Base-by-base conservation (phyloP, 2,113 vertebrate species). In the Sporophila hypoxantha region DNA sequence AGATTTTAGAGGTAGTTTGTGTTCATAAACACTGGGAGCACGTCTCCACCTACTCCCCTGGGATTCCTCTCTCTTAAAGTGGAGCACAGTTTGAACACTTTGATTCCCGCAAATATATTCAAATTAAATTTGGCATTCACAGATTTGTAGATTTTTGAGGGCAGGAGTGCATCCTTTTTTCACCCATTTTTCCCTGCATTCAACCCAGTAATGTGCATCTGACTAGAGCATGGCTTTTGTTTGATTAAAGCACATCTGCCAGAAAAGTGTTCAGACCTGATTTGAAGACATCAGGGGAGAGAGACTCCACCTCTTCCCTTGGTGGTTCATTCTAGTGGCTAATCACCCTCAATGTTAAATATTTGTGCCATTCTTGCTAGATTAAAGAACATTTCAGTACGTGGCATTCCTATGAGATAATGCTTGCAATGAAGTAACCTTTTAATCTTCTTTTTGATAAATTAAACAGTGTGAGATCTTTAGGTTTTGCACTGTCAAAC, bases 361-460 rank as follows among this genome's bases (percentile, higher is more conserved):
- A 94, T 95, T 93, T 95, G 92, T 93, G 87, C 94, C 92, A 85
- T 94, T 91, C 92, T 95, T 89, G 42, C 78, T 90, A 94, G 92
- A 94, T 93, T 94, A 95, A 94, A 95, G 94, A 94, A 49, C 82
- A 81, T 91, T 95, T 82, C 81, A 79, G 71, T 85, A 85, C 29
- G 2, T 86, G 90, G 81, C 88, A 59, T 91, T 94, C 93, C 94
- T 95, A 39, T 91, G 94, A 95, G 94, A 95, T 91, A 92, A 91
- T 91, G 61, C 84, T 87, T 76, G 84, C 92, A 91, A 91, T 82
- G 88, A 90, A 93, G 78, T 93, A 93, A 94, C 93, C 94, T 95
- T 94, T 91, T 94, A 95, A 94, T 95, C 91, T 94, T 94, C 87
- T 90, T 94, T 95, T 95, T 94, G 94, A 95, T 95, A 94, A 95